These are phyloP conservation scores for Drosophila parvula DNA, from an alignment of 1,140 invertebrate genomes.

Conservation along the genomic window DNA sequence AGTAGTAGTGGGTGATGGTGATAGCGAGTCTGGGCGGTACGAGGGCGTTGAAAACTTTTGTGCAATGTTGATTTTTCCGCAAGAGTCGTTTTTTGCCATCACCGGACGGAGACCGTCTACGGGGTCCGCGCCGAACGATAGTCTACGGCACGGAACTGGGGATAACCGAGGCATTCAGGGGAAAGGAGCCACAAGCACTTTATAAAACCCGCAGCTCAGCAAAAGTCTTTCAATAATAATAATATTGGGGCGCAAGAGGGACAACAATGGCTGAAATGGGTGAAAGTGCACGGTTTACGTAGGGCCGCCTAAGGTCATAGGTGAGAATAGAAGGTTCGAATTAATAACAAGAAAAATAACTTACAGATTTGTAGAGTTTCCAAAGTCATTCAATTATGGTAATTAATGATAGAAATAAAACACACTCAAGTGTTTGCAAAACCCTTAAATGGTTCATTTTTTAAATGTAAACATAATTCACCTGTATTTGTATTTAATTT, in stretches of 20 bases:
- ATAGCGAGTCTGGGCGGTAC: constrained; percentile 32
- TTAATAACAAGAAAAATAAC: neutral
- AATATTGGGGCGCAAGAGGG: constrained; percentile 68
- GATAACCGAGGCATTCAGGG: constrained; percentile 1
- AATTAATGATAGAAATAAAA: neutral
- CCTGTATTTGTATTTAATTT: neutral
- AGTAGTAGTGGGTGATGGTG: constrained; percentile 10
- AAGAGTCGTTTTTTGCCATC: constrained; percentile 76
- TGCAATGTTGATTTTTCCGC: constrained; percentile 82
- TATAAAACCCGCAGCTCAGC: constrained; percentile 73
- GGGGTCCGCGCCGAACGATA: constrained; percentile 18
- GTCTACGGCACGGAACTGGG: constrained; percentile 15
- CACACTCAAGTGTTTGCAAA: too few relatives aligned
- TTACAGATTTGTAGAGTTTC: neutral
- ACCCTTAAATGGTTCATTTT: too few relatives aligned
- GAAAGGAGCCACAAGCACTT: constrained; percentile 66
- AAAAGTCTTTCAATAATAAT: constrained; percentile 78
- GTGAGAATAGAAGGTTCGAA: constrained; percentile 5
- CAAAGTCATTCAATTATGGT: neutral
- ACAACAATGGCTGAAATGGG: constrained; percentile 53
- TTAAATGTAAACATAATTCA: too few relatives aligned
- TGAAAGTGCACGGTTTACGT: constrained; percentile 44
- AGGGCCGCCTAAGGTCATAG: constrained; percentile 16
- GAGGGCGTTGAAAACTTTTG: constrained; percentile 67
- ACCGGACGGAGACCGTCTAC: constrained; percentile 52